phyloP scores from a whole-genome alignment of 2,888 invertebrate species.

The Ormyrus thymus region DNA sequence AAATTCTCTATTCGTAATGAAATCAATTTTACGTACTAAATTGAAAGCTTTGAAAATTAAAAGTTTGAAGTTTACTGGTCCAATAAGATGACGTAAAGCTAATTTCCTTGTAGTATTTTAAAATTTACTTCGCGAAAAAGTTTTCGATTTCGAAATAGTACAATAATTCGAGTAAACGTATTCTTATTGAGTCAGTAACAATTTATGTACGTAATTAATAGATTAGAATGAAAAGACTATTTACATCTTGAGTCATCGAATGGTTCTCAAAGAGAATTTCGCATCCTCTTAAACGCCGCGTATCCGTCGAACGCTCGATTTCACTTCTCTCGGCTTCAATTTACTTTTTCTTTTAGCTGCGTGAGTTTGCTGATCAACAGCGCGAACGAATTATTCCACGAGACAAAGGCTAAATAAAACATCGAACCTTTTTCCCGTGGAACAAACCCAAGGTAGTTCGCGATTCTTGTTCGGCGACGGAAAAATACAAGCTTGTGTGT shows the following conservation, averaged over 20 bases:
- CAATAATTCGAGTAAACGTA: neutral
- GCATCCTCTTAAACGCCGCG: conserved; percentile 41
- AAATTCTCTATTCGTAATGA: conserved; percentile 45
- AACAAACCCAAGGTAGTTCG: neutral
- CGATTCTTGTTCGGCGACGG: conserved; percentile 23
- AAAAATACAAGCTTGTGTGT: conserved; percentile 2
- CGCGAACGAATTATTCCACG: conserved; percentile 10
- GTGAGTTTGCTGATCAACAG: conserved; percentile 33
- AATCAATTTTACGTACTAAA: conserved; percentile 12
- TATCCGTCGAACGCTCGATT: neutral
- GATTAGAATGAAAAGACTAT: conserved; percentile 17
- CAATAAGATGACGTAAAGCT: conserved; percentile 1
- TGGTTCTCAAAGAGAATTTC: conserved; percentile 31
- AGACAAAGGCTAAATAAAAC: conserved; percentile 14
- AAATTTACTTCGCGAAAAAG: neutral
- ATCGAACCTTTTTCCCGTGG: conserved; percentile 31
- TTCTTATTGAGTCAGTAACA: conserved; percentile 5
- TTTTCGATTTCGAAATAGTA: neutral
- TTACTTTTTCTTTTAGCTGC: conserved; percentile 9
- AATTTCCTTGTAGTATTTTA: conserved; percentile 3
- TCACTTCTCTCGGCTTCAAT: conserved; percentile 19
- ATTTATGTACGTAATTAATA: neutral
- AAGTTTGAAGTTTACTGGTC: conserved; percentile 3
- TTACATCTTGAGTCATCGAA: conserved; percentile 8
- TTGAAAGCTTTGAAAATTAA: conserved; percentile 31